Conservation (phyloP, 2,113 vertebrate species). For the human region GRCh38 chr7:155838501-155839000, state of each 20-base stretch:
- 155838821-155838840: background rate
- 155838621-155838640: rapidly evolving
- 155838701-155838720: rapidly evolving
- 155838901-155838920: background rate
- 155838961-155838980: background rate
- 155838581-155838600: rapidly evolving
- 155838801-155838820: background rate
- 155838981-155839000: background rate
- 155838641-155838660: rapidly evolving
- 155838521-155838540: background rate
- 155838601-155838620: background rate
- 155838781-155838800: background rate
- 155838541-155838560: background rate
- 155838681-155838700: rapidly evolving
- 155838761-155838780: background rate
- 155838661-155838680: rapidly evolving
- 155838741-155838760: background rate
- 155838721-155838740: rapidly evolving
- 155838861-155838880: background rate
- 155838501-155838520: background rate
- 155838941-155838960: background rate
- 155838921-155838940: rapidly evolving
- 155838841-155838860: background rate
- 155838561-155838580: rapidly evolving
- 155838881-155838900: too few relatives aligned